Percentiles rank a stretch among this genome's conserved stretches.
These are phyloP conservation scores for Periparus ater DNA, from an alignment of 2,797 vertebrate genomes.

Conservation along the genomic window DNA sequence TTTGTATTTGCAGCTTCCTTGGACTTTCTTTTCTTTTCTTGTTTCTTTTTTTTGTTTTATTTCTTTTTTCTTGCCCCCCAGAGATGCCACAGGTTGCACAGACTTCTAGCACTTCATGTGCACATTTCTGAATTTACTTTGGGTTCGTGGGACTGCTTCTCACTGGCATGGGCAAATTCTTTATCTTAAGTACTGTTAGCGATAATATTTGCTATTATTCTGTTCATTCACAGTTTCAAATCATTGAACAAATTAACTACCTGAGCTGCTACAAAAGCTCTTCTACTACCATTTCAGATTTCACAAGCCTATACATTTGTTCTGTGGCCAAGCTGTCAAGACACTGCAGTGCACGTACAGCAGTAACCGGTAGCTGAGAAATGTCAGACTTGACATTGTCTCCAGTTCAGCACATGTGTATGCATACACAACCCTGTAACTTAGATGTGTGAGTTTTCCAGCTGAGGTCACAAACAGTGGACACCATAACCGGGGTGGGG, in stretches of 20 bases:
- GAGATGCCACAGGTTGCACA: background rate
- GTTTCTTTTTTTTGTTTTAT: background rate
- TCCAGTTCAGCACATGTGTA: background rate
- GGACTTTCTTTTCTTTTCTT: background rate
- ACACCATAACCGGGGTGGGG: rapidly evolving
- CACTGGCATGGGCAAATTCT: background rate
- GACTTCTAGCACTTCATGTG: background rate
- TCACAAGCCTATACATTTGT: background rate
- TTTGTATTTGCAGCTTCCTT: background rate
- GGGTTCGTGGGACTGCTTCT: background rate
- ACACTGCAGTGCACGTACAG: too few relatives aligned
- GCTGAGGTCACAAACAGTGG: background rate
- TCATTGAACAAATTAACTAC: background rate
- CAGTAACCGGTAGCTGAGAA: background rate
- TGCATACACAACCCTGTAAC: background rate
- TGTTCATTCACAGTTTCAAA: background rate
- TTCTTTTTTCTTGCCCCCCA: rapidly evolving
- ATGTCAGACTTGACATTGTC: background rate
- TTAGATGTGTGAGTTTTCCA: background rate
- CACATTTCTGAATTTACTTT: background rate
- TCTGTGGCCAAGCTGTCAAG: background rate
- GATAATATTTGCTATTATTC: background rate
- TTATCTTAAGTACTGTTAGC: background rate
- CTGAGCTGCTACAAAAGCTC: background rate
- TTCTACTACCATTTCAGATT: background rate